A percentile compares a stretch with the other conserved stretches of the same genome.
phyloP scores from a whole-genome alignment of 2,888 invertebrate genomes.

The Clusia tigrina region DNA sequence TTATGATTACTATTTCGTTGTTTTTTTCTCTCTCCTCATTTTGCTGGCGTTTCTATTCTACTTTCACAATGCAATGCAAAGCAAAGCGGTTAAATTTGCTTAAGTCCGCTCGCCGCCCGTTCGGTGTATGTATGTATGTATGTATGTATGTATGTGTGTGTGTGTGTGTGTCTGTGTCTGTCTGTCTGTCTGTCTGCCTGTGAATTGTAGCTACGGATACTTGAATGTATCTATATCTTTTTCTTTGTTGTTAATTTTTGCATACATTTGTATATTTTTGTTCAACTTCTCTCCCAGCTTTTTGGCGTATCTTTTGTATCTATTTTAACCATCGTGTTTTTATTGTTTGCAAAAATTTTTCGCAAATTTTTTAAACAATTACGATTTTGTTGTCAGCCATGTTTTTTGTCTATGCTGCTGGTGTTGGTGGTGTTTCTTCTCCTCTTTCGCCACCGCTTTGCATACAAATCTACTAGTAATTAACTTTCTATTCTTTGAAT shows the following conservation, averaged over 20 bases:
- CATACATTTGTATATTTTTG: slow-evolving; percentile 24
- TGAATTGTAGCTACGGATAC: not conserved
- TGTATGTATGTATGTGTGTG: not conserved
- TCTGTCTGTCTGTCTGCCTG: too few relatives aligned
- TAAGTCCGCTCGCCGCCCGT: not conserved
- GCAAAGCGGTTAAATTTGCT: slow-evolving; percentile 19
- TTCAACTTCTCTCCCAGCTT: slow-evolving; percentile 32
- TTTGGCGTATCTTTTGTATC: slow-evolving; percentile 23
- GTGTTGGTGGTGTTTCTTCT: not conserved
- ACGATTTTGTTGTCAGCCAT: not conserved
- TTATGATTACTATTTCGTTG: slow-evolving; percentile 34
- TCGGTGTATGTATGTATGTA: not conserved
- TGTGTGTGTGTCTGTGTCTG: too few relatives aligned
- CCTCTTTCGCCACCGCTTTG: not conserved
- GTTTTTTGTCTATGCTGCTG: not conserved
- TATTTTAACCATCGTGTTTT: not conserved
- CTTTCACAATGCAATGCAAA: slow-evolving; percentile 30
- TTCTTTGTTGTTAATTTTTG: not conserved
- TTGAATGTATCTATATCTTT: slow-evolving; percentile 1
- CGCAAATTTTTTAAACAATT: not conserved
- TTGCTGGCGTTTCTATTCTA: slow-evolving; percentile 34
- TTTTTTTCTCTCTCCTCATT: slow-evolving; percentile 41
- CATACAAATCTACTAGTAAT: slow-evolving; percentile 39
- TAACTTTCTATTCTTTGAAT: slow-evolving; percentile 51
- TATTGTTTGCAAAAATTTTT: slow-evolving; percentile 3